Percentiles rank a stretch among this genome's conserved stretches.
These are phyloP conservation scores for Adelosebastes latens DNA, from an alignment of 2,797 vertebrate species.

Conservation along the genomic window DNA sequence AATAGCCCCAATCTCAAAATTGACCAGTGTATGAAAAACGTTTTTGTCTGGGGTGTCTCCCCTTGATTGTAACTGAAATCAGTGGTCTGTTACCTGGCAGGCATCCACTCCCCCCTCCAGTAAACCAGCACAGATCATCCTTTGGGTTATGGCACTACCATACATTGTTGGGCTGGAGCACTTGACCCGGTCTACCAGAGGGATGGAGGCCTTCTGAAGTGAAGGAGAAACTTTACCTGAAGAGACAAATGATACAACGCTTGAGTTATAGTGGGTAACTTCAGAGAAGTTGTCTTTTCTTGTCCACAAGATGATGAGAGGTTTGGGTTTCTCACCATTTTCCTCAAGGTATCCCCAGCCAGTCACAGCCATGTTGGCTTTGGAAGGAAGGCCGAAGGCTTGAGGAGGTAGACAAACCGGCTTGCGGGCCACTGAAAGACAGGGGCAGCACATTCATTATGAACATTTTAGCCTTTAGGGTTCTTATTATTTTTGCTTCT, in stretches of 20 bases:
- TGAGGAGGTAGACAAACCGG: conserved; percentile 91
- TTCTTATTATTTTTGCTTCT: not conserved
- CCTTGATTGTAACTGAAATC: not conserved
- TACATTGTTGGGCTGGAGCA: conserved; percentile 85
- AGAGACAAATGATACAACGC: not conserved
- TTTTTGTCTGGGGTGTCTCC: too few relatives aligned
- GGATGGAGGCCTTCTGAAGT: conserved; percentile 85
- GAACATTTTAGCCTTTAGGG: too few relatives aligned
- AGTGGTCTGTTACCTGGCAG: conserved; percentile 87
- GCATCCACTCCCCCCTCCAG: conserved; percentile 85
- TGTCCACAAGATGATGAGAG: not conserved
- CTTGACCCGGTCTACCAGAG: conserved; percentile 71
- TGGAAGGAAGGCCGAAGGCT: conserved; percentile 68
- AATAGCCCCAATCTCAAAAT: too few relatives aligned
- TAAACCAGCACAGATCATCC: conserved; percentile 91
- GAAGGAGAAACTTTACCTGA: conserved; percentile 75
- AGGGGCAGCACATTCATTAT: not conserved
- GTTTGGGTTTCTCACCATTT: conserved; percentile 68
- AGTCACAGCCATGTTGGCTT: conserved; percentile 76
- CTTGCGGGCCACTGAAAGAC: conserved; percentile 72
- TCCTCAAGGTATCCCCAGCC: conserved; percentile 90
- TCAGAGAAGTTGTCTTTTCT: not conserved
- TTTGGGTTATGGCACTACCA: conserved; percentile 74
- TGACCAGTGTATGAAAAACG: too few relatives aligned
- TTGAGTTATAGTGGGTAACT: not conserved